Evolutionary conservation across 2,888 invertebrate genomes (phyloP), one percentile per base, ranked within the genome.

Genomic region (Caradrina clavipalpis): DNA sequence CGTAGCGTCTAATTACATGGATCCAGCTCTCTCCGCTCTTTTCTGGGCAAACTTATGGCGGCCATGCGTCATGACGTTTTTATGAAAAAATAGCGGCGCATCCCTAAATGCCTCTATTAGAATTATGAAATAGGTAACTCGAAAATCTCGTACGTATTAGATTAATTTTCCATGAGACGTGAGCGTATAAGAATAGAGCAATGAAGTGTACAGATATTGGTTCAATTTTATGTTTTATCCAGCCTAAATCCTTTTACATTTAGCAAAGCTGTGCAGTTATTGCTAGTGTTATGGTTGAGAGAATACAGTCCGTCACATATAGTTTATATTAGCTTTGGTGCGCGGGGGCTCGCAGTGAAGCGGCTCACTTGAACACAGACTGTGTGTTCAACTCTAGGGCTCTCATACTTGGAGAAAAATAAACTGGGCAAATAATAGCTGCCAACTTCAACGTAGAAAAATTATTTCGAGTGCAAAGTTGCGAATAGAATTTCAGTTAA

Each of bases 41-140:
- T 90, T 90, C 91, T 91, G 88, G 81, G 89, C 83, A 92, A 91
- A 94, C 93, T 94, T 94, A 94, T 93, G 91, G 92, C 92, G 88
- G 93, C 89, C 91, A 93, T 95, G 91, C 90, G 91, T 95, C 94
- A 95, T 92, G 87, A 90, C 88, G 91, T 93, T 94, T 91, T 94
- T 93, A 92, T 92, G 90, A 92, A 93, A 92, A 93, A 91, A 91
- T 91, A 86, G 86, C 88, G 82, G 84, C 86, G 86, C 89, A 88
- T 86, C 88, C 84, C 86, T 71, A 62, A 86, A 85, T 84, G 81
- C 84, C 84, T 84, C 80, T 83, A 84, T 85, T 81, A 85, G 85
- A 90, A 90, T 91, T 91, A 91, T 91, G 88, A 86, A 89, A 87
- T 78, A 83, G 78, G 83, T 87, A 83, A 86, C 86, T 83, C 86